These are phyloP conservation scores for Tricholaema leucomelas DNA, from an alignment of 2,113 vertebrate species.

Conservation along the genomic window DNA sequence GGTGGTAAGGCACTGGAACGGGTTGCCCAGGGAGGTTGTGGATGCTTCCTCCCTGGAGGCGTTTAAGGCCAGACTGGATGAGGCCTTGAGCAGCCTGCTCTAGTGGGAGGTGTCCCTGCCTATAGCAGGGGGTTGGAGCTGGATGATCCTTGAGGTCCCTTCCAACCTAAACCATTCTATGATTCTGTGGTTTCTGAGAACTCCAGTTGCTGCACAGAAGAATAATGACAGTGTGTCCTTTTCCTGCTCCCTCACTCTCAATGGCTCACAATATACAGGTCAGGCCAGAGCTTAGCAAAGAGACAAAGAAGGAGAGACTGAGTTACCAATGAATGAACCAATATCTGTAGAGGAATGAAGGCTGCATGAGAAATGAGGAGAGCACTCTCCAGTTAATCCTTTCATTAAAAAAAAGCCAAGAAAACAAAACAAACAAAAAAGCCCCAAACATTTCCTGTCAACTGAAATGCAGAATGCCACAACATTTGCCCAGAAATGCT, in stretches of 20 bases:
- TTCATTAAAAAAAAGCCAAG: not conserved
- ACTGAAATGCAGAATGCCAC: not conserved
- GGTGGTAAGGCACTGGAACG: no score
- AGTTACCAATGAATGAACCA: not conserved
- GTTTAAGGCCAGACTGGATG: no score
- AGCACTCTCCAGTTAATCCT: not conserved
- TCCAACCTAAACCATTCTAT: no score
- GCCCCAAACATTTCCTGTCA: not conserved
- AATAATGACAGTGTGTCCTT: not conserved
- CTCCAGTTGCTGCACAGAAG: not conserved
- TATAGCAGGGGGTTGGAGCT: no score
- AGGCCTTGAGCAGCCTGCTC: no score
- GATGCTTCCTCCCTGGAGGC: no score
- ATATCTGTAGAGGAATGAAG: not conserved
- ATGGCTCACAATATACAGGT: not conserved
- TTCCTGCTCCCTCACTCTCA: not conserved
- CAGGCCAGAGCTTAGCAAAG: not conserved
- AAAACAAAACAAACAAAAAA: no score
- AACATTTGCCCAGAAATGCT: not conserved
- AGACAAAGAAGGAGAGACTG: not conserved
- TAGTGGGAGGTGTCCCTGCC: no score
- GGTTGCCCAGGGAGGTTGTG: no score
- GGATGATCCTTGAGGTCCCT: no score
- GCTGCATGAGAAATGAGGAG: not conserved
- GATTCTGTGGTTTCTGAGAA: no score